Evolutionary conservation across 2,797 vertebrate species (phyloP), one percentile per base, ranked within the genome.

Genomic region (Phalloptychus januarius): DNA sequence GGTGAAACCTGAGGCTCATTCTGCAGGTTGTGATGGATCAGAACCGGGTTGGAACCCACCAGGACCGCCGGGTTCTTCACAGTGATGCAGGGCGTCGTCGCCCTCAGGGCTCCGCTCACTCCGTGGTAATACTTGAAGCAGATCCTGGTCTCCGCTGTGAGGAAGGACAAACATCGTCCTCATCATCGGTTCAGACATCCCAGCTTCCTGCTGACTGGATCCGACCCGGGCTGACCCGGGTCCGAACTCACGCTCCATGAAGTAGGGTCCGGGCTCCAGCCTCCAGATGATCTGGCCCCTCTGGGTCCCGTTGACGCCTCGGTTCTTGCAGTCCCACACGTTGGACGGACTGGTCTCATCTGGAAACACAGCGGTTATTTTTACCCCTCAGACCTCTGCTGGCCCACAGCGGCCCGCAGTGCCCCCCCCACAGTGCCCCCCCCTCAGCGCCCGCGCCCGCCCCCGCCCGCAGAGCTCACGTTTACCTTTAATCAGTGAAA

Each of bases 81-180:
- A 25, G 98, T 97, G 95, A 99, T 99, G 92, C 98, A 99, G 81
- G 98, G 97, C 28, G 98, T 99, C 0, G 97, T 98, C 82, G 98
- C 98, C 91, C 98, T 94, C 88, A 99, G 94, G 56, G 97, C 97
- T 88, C 98, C 98, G 74, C 97, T 99, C 81, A 99, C 96, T 76
- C 98, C 98, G 79, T 99, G 98, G 89, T 99, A 99, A 85, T 99
- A 99, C 85, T 99, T 99, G 88, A 99, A 99, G 87, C 97, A 98
- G 94, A 99, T 97, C 93, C 97, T 99, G 83, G 98, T 99, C 95
- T 99, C 98, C 79, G 97, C 98, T 99, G 92, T 38, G 89, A 86
- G 82, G 85, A 44, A 46, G 74, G 50, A 45, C 72, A 63, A 63
- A 63, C 13, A 7, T 31, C 11, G 15, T 56, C 56, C 25, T 54